These are phyloP conservation scores for Synergus japonicus DNA, from an alignment of 2,888 invertebrate genomes.

Conservation along the genomic window DNA sequence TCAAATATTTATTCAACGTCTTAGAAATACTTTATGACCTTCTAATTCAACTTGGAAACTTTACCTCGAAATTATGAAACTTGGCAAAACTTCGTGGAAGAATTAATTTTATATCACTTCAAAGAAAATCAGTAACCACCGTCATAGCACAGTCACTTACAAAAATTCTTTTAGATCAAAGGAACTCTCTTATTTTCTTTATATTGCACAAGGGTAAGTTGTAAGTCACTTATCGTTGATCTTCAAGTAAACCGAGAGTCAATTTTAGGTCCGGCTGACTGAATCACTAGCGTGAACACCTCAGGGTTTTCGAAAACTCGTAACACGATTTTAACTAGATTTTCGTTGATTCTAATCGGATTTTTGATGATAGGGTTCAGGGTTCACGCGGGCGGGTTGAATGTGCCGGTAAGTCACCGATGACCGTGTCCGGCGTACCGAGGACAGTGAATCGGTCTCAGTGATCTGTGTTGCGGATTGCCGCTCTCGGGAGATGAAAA, in stretches of 20 bases:
- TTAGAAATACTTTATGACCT: neutral
- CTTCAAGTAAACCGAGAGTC: neutral
- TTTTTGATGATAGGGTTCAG: neutral
- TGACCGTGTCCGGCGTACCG: conserved; percentile 37
- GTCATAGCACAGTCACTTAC: neutral
- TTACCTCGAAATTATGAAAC: neutral
- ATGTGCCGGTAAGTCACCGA: conserved; percentile 9
- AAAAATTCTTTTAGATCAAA: neutral
- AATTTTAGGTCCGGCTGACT: neutral
- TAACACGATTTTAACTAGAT: neutral
- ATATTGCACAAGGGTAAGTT: neutral
- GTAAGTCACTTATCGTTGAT: neutral
- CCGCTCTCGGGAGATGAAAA: conserved; percentile 55
- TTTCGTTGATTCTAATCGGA: neutral
- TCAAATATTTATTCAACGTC: neutral
- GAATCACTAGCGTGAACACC: neutral
- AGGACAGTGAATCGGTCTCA: conserved; percentile 50
- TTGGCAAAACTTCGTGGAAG: neutral
- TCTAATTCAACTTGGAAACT: neutral
- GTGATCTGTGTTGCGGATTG: conserved; percentile 52
- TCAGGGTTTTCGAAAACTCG: neutral
- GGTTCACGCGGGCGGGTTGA: neutral
- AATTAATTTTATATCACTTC: conserved; percentile 7
- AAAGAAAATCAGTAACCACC: neutral
- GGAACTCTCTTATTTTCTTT: neutral